Conservation (phyloP, 2,113 vertebrate species). For the Cryptotis parvus region DNA sequence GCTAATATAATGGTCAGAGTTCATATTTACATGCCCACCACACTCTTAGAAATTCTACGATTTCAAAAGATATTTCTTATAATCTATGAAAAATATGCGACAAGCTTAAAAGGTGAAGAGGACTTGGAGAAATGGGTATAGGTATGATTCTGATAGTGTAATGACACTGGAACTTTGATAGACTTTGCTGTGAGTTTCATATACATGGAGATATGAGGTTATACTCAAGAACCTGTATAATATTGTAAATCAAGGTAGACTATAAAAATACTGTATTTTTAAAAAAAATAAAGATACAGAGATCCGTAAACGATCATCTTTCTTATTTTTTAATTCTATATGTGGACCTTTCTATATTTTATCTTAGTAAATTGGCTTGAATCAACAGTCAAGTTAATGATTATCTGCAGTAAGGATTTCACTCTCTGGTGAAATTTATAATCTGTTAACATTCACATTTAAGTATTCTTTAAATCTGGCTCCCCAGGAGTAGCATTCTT, state of each 20-base stretch:
- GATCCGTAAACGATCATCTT: neutral
- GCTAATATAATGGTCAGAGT: neutral
- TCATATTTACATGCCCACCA: neutral
- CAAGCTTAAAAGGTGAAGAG: neutral
- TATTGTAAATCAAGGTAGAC: too few relatives aligned
- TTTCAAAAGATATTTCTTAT: neutral
- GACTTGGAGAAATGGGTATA: too few relatives aligned
- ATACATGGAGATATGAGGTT: too few relatives aligned
- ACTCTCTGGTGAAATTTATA: neutral
- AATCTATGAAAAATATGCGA: too few relatives aligned
- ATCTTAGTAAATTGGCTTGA: neutral
- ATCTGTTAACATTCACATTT: constrained; percentile 10
- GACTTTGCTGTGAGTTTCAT: too few relatives aligned
- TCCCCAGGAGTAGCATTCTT: neutral
- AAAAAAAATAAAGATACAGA: neutral
- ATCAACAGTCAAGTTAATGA: neutral
- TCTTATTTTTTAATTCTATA: neutral
- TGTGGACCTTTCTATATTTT: neutral
- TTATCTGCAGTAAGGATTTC: neutral
- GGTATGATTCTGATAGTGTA: too few relatives aligned
- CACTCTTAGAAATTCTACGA: neutral
- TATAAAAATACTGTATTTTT: neutral
- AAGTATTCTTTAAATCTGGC: neutral
- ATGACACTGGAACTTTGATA: too few relatives aligned
- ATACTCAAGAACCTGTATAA: too few relatives aligned